These are phyloP conservation scores for Drosophila hawaiiensis DNA, from an alignment of 2,888 invertebrate genomes.

Conservation along the genomic window DNA sequence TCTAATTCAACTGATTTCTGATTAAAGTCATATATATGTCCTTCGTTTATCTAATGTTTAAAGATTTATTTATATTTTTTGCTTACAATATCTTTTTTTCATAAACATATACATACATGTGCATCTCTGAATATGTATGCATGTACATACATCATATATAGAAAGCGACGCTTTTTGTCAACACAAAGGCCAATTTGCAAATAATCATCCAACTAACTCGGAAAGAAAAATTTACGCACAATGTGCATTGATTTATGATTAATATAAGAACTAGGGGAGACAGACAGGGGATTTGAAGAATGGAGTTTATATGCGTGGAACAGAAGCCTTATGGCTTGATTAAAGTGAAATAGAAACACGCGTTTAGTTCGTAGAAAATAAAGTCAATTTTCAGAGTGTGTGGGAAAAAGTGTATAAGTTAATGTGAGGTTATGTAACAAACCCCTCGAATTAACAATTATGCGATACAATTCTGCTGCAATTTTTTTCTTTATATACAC, in stretches of 20 bases:
- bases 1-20: constrained; percentile 76
- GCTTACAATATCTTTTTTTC: constrained; percentile 54
- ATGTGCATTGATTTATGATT: constrained; percentile 31
- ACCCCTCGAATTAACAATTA: constrained; percentile 19
- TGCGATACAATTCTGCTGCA: constrained; percentile 50
- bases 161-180: constrained; percentile 85
- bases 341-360: constrained; percentile 2
- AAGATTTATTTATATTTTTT: constrained; percentile 41
- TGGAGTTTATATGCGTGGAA: constrained; percentile 22
- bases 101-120: constrained; percentile 27
- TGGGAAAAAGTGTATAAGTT: constrained; percentile 24
- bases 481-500: constrained; percentile 29
- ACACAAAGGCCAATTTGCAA: constrained; percentile 86
- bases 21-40: constrained; percentile 69
- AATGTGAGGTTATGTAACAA: constrained; percentile 33
- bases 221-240: constrained; percentile 81
- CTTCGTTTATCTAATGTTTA: constrained; percentile 36
- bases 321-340: background rate
- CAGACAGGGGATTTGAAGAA: constrained; percentile 10
- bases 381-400: constrained; percentile 28
- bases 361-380: background rate
- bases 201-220: constrained; percentile 86
- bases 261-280: constrained; percentile 29
- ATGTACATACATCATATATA: constrained; percentile 43
- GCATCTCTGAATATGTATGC: constrained; percentile 23